These are phyloP conservation scores for Aethes cnicana DNA, from an alignment of 2,888 invertebrate species.

Conservation along the genomic window DNA sequence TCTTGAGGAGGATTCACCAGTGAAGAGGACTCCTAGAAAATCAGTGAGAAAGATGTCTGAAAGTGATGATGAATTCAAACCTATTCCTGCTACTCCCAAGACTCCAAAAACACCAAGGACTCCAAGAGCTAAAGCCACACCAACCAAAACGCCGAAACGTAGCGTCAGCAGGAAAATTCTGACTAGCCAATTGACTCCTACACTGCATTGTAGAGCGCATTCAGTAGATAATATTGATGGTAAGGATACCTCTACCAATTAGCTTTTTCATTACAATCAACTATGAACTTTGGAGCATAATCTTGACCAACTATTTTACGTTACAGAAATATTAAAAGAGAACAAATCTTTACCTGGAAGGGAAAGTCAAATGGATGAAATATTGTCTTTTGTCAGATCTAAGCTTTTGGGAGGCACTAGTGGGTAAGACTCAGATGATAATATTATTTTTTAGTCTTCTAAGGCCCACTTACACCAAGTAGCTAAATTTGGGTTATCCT, in stretches of 20 bases:
- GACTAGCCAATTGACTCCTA: slow-evolving; percentile 66
- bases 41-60: slow-evolving; percentile 43
- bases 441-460: background rate
- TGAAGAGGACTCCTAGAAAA: slow-evolving; percentile 58
- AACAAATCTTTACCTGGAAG: slow-evolving; percentile 69
- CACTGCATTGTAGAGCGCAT: slow-evolving; percentile 59
- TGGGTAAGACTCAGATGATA: slow-evolving; percentile 54
- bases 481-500: no score
- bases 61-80: slow-evolving; percentile 65
- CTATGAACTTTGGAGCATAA: no score
- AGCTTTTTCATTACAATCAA: background rate
- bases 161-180: slow-evolving; percentile 59
- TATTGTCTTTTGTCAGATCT: slow-evolving; percentile 67
- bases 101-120: slow-evolving; percentile 33
- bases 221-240: slow-evolving; percentile 66
- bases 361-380: slow-evolving; percentile 71
- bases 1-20: slow-evolving; percentile 56
- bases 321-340: slow-evolving; percentile 61
- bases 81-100: slow-evolving; percentile 43
- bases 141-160: slow-evolving; percentile 51
- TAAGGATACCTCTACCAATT: slow-evolving; percentile 38
- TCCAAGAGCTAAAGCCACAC: slow-evolving; percentile 24
- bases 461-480: background rate
- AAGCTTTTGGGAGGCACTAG: slow-evolving; percentile 64
- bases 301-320: no score